A percentile compares a stretch with the other conserved stretches of the same genome.
phyloP scores from a whole-genome alignment of 2,888 invertebrate species.

The Platerodrilus igneus region DNA sequence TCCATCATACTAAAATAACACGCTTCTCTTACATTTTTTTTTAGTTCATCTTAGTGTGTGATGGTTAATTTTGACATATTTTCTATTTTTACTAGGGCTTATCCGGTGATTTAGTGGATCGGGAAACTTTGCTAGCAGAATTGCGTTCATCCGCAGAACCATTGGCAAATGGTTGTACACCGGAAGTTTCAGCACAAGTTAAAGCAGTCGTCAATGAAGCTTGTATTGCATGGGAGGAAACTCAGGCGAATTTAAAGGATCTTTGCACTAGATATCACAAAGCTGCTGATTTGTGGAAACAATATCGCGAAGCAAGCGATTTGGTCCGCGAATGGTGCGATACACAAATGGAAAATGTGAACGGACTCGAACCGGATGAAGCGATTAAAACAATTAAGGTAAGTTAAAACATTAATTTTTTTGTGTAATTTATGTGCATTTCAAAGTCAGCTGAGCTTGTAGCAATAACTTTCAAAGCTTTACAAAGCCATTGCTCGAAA shows the following conservation, averaged over 20 bases:
- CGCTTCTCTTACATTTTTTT: too few species aligned
- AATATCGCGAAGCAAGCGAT: conserved; percentile 74
- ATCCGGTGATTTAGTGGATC: conserved; percentile 68
- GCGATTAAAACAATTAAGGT: conserved; percentile 71
- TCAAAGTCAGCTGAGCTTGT: conserved; percentile 4
- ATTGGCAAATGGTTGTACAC: conserved; percentile 63
- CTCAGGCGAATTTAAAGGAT: conserved; percentile 70
- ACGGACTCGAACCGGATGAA: conserved; percentile 66
- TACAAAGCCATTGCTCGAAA: too few species aligned
- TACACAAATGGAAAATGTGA: conserved; percentile 67
- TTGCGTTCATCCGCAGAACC: conserved; percentile 67
- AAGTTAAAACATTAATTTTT: conserved; percentile 28
- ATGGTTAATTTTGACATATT: too few species aligned
- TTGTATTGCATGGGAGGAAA: conserved; percentile 73
- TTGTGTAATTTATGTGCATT: not conserved
- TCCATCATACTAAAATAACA: too few species aligned
- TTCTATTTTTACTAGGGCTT: conserved; percentile 56
- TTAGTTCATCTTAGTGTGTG: too few species aligned
- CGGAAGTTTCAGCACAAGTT: conserved; percentile 67
- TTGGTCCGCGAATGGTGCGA: conserved; percentile 72
- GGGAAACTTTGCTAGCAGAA: conserved; percentile 69
- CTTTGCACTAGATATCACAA: conserved; percentile 74
- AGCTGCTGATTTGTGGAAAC: conserved; percentile 76
- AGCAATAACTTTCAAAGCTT: too few species aligned
- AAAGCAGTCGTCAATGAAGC: conserved; percentile 74